phyloP scores from a whole-genome alignment of 2,113 vertebrate species.

The Neotoma lepida region DNA sequence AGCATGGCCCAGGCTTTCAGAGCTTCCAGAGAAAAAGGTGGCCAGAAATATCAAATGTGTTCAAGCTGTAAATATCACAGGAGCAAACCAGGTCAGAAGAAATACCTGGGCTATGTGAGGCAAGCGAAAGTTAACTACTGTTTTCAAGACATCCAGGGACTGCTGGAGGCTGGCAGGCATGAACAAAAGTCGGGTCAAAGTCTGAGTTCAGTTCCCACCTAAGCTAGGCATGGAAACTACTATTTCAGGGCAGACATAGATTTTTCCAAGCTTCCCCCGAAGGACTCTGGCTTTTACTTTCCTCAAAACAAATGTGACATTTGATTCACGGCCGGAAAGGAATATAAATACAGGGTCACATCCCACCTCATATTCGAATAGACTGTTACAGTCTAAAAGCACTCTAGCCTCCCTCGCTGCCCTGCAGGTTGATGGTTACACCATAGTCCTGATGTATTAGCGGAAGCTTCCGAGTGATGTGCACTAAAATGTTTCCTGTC shows the following conservation, averaged over 20 bases:
- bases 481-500: slow-evolving; percentile 32
- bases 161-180: background rate
- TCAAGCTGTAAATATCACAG: background rate
- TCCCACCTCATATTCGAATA: slow-evolving; percentile 51
- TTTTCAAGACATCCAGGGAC: background rate
- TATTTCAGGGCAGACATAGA: background rate
- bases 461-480: slow-evolving; percentile 26
- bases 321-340: slow-evolving; percentile 50
- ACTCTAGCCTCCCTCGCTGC: slow-evolving; percentile 40
- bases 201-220: background rate
- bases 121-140: background rate
- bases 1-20: background rate
- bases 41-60: background rate
- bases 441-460: slow-evolving; percentile 45
- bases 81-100: background rate
- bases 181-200: background rate
- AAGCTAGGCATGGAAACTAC: background rate
- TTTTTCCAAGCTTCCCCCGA: slow-evolving; percentile 14
- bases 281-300: slow-evolving; percentile 56
- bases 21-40: background rate
- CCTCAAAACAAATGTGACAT: slow-evolving; percentile 48
- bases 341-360: slow-evolving; percentile 61
- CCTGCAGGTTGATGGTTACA: slow-evolving; percentile 40
- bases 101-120: background rate
- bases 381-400: slow-evolving; percentile 56